Conservation (phyloP, 1,140 invertebrate species). For the Drosophila suzukii region DNA sequence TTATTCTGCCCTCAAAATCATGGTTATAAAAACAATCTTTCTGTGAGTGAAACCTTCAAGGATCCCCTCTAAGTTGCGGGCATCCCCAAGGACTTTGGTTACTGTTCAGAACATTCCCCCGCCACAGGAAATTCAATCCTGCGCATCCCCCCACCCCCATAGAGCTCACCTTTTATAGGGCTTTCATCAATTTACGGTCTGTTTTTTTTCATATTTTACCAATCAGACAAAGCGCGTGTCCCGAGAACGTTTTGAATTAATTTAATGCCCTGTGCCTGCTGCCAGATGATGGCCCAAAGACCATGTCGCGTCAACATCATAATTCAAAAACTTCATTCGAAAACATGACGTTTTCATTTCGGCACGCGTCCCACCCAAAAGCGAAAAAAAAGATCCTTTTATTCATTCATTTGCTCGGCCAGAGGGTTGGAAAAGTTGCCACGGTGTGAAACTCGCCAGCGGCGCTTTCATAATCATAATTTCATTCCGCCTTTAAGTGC, state of each 20-base stretch:
- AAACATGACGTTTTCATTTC: slow-evolving; percentile 83
- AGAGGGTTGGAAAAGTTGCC: slow-evolving; percentile 48
- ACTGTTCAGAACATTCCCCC: slow-evolving; percentile 38
- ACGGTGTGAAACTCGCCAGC: slow-evolving; percentile 67
- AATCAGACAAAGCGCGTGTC: slow-evolving; percentile 78
- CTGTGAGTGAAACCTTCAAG: slow-evolving; percentile 16
- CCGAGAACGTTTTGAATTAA: slow-evolving; percentile 78
- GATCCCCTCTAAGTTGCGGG: slow-evolving; percentile 47
- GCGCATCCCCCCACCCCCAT: slow-evolving; percentile 2
- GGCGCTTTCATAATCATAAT: slow-evolving; percentile 74
- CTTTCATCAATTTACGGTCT: slow-evolving; percentile 70
- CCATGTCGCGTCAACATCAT: slow-evolving; percentile 70
- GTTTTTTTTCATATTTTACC: slow-evolving; percentile 63
- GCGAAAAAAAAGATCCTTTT: slow-evolving; percentile 29
- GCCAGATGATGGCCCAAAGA: slow-evolving; percentile 66
- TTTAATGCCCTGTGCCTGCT: slow-evolving; percentile 70
- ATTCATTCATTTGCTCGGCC: slow-evolving; percentile 34
- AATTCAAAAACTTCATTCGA: slow-evolving; percentile 82
- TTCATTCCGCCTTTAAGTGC: slow-evolving; percentile 72
- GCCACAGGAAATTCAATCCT: slow-evolving; percentile 22
- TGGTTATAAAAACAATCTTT: slow-evolving; percentile 1
- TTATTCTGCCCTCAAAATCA: too few relatives aligned
- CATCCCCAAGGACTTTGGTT: slow-evolving; percentile 68
- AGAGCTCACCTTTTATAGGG: slow-evolving; percentile 67
- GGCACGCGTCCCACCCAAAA: slow-evolving; percentile 58